These are phyloP conservation scores for Incurvaria masculella DNA, from an alignment of 2,888 invertebrate species.

Conservation along the genomic window DNA sequence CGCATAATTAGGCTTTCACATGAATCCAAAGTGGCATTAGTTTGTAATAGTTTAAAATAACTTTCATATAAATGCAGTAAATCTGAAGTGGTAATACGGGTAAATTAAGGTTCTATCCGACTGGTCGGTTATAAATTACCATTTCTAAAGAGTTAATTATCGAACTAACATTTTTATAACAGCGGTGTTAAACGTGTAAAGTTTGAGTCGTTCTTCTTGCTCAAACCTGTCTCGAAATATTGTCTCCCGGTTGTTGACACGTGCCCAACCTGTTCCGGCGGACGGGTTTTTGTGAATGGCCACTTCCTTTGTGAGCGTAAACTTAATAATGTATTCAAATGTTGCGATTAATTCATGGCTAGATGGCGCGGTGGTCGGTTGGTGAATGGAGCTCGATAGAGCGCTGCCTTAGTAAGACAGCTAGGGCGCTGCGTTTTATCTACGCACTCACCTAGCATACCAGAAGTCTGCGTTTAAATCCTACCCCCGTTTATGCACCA, in stretches of 20 bases:
- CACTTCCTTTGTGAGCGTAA: constrained; percentile 54
- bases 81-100: not conserved
- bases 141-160: not conserved
- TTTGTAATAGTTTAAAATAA: not conserved
- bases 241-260: constrained; percentile 54
- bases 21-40: too few species aligned
- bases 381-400: not conserved
- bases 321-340: constrained; percentile 43
- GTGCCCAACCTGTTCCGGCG: constrained; percentile 50
- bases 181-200: not conserved
- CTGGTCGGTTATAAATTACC: not conserved
- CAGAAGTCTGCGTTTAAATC: too few species aligned
- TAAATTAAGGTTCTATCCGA: not conserved
- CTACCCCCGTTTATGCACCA: too few species aligned
- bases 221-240: constrained; percentile 31
- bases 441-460: not conserved
- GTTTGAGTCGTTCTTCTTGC: not conserved
- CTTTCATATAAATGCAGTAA: not conserved
- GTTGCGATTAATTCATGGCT: constrained; percentile 57
- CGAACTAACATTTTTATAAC: not conserved
- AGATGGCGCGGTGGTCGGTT: constrained; percentile 33
- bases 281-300: constrained; percentile 52
- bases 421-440: not conserved
- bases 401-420: too few species aligned
- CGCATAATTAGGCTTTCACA: too few species aligned